phyloP scores from a whole-genome alignment of 2,797 vertebrate genomes.

The Pseudomugil tenellus region DNA sequence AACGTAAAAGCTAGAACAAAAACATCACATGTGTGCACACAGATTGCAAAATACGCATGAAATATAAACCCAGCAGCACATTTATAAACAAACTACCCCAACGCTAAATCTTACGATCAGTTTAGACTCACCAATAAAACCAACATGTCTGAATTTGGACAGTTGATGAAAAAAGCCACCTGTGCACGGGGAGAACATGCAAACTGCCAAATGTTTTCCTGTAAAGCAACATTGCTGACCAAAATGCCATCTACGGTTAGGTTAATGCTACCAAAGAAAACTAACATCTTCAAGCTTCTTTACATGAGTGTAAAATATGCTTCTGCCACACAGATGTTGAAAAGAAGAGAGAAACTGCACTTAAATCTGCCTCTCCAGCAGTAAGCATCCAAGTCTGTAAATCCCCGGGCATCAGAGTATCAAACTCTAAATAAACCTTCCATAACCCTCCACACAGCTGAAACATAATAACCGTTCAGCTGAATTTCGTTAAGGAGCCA shows the following conservation, averaged over 20 bases:
- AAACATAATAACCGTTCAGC: constrained; percentile 23
- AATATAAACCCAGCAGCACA: background rate
- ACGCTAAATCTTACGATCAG: background rate
- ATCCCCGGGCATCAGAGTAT: constrained; percentile 16
- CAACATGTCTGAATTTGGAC: background rate
- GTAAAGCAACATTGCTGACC: background rate
- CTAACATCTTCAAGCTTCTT: background rate
- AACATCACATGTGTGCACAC: background rate
- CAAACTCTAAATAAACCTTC: constrained; percentile 21
- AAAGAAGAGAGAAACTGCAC: background rate
- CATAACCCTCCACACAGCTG: constrained; percentile 7
- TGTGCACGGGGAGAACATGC: too few relatives aligned
- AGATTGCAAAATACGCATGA: background rate
- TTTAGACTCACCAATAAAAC: background rate
- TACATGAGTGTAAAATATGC: background rate
- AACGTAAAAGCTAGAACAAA: background rate
- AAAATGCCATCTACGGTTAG: background rate
- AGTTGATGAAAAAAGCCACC: background rate
- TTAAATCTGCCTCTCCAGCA: background rate
- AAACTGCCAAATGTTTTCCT: background rate
- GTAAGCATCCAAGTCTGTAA: background rate
- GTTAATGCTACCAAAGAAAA: background rate
- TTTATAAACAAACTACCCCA: background rate
- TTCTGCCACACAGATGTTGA: background rate
- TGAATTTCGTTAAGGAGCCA: constrained; percentile 42